Base-by-base conservation (phyloP, 2,113 vertebrate genomes). In the Bucco capensis region DNA sequence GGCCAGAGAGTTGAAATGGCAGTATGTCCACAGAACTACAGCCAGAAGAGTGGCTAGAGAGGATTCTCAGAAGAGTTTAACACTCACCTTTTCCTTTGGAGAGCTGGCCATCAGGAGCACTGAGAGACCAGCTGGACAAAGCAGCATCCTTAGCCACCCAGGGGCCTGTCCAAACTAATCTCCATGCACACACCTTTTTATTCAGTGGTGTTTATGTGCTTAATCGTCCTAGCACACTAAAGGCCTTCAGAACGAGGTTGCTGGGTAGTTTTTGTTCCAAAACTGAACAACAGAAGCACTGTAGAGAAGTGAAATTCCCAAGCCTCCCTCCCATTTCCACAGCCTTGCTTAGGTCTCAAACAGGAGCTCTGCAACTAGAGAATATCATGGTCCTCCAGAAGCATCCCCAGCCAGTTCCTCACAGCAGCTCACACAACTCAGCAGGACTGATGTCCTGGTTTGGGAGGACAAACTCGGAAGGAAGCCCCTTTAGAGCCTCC, bases 151-250 rank as follows among this genome's bases (percentile, higher is more conserved):
- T 7, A 46, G 38, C 15, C 53, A 51, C n/a, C 10, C 49, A 22
- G n/a, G n/a, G n/a, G n/a, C n/a, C 30, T 70, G 62, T 22, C 56
- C 46, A 80, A 75, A 19, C 21, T 25, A 16, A 12, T 33, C 16
- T 7, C 16, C 44, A 6, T 2, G 5, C 37, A 40, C 18, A 16
- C 17, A 17, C 1, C 0, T 10, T 51, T 40, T 33, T 46, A 47
- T 53, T 18, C 33, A 37, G 14, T 40, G 3, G 47, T 8, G 19
- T 40, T 70, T 51, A 18, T n/a, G 7, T 6, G 7, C 38, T 62
- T 11, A 24, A 5, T 28, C 62, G 31, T 62, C 67, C 60, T 18
- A 44, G 10, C 24, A 19, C 67, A 22, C 9, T 33, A 42, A 60
- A 51, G 62, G 37, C 22, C 44, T 70, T 14, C 56, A 71, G 50